Evolutionary conservation across 2,113 vertebrate species (phyloP), one percentile per base, ranked within the genome.

Genomic region (Malaclemys terrapin): DNA sequence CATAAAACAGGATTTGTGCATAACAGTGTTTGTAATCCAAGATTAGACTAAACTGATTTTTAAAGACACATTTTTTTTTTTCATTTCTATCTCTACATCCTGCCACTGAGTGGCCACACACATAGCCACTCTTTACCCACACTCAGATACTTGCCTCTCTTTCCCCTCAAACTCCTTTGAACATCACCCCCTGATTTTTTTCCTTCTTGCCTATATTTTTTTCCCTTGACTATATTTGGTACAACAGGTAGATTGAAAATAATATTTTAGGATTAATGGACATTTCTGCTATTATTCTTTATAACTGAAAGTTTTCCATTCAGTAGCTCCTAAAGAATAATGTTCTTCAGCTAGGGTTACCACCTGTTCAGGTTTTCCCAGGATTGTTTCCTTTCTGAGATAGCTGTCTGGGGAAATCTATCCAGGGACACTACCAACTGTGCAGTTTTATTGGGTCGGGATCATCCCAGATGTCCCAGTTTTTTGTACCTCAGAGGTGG

Each of bases 61-160:
- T 72, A 87, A 82, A 89, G 84, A 35, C n/a, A 27, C 0, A 2
- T 0, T 0, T 96, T 53, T 62, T 62, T 96, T 54, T 65, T 8
- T 2, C 0, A 1, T 20, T 0, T 0, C 12, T 49, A 16, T 49
- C 25, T 38, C 27, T 14, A 11, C 47, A 83, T 59, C 25, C 82
- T 80, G 45, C 29, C 50, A 75, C 45, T 79, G 9, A 25, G 1
- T 45, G 24, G 42, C 75, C 38, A 1, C 24, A 80, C n/a, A 57
- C 7, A 9, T 16, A 38, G 69, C 59, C 79, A 22, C n/a, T 20
- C 24, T 9, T 35, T 9, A 69, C 35, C 17, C n/a, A 72, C n/a
- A 12, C 0, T 16, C 47, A 35, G 6, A 35, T 57, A 2, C 1
- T 19, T 78, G 19, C 50, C 75, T 9, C 54, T 5, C 42, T 81